phyloP scores from a whole-genome alignment of 2,888 invertebrate genomes.

The Horisme vitalbata region DNA sequence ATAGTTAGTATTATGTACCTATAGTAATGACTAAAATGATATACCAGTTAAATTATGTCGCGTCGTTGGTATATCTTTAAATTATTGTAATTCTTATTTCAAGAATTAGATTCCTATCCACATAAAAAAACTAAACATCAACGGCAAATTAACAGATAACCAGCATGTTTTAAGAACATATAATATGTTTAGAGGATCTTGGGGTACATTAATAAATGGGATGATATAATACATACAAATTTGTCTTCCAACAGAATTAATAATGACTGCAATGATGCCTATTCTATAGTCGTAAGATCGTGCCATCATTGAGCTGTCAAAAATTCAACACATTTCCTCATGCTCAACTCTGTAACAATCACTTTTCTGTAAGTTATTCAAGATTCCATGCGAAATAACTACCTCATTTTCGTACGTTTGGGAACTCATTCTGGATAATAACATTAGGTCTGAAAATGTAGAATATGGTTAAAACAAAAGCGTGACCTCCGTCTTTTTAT shows the following conservation, averaged over 20 bases:
- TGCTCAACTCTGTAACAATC: conserved; percentile 33
- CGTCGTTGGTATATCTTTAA: conserved; percentile 30
- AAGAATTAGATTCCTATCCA: no score
- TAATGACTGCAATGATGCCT: conserved; percentile 11
- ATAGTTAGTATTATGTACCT: conserved; percentile 36
- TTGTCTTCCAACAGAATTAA: conserved; percentile 44
- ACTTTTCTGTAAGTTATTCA: conserved; percentile 27
- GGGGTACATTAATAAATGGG: no score
- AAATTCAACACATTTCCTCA: conserved; percentile 23
- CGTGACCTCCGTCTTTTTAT: no score
- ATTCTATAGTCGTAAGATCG: conserved; percentile 11
- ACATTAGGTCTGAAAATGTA: no score
- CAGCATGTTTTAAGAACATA: no score
- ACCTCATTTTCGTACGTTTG: conserved; percentile 35
- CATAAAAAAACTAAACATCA: no score
- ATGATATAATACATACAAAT: no score
- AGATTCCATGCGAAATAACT: conserved; percentile 31
- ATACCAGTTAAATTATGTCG: conserved; percentile 37
- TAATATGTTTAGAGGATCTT: no score
- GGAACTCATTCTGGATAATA: conserved; percentile 15
- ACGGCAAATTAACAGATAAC: no score
- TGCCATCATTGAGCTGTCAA: conserved; percentile 28
- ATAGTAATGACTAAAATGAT: no score
- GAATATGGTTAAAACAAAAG: no score
- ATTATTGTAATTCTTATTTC: background rate